Evolutionary conservation across 2,888 invertebrate species (phyloP).

Genomic region (Caenorhabditis plicata): DNA sequence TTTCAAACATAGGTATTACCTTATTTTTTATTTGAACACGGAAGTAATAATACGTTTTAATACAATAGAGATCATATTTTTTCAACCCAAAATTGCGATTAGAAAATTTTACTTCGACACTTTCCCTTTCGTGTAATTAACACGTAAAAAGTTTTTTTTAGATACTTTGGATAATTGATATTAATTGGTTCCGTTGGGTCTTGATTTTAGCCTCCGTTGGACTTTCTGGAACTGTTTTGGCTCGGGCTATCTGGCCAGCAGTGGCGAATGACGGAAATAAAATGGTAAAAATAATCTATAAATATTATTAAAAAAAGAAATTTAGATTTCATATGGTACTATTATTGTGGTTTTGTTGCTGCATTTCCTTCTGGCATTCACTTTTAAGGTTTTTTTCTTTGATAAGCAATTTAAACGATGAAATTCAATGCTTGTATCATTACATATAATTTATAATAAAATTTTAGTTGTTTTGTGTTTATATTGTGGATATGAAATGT

Average conservation of each 20-base stretch:
- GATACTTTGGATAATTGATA: slow-evolving; percentile 82
- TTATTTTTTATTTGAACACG: neutral
- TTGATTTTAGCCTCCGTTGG: slow-evolving; percentile 80
- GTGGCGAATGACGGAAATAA: slow-evolving; percentile 69
- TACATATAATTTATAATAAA: neutral
- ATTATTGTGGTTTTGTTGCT: slow-evolving; percentile 76
- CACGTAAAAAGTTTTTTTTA: slow-evolving; percentile 61
- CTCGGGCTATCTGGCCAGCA: slow-evolving; percentile 81
- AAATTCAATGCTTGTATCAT: neutral
- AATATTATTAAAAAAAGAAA: neutral
- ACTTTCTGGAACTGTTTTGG: slow-evolving; percentile 82
- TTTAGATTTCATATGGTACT: slow-evolving; percentile 73
- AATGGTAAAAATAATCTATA: slow-evolving; percentile 57
- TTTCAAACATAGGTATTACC: too few relatives aligned
- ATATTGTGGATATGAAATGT: neutral
- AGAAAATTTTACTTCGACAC: neutral
- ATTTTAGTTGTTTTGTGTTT: neutral
- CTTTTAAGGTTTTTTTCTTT: slow-evolving; percentile 75
- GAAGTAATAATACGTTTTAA: too few relatives aligned
- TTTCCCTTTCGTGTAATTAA: neutral
- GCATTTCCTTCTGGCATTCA: slow-evolving; percentile 81
- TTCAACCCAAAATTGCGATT: too few relatives aligned
- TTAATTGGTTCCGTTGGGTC: slow-evolving; percentile 82
- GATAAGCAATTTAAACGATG: slow-evolving; percentile 1
- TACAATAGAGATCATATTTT: too few relatives aligned